Conservation (phyloP, 2,888 invertebrate species). For the Xestia rhomboidea region DNA sequence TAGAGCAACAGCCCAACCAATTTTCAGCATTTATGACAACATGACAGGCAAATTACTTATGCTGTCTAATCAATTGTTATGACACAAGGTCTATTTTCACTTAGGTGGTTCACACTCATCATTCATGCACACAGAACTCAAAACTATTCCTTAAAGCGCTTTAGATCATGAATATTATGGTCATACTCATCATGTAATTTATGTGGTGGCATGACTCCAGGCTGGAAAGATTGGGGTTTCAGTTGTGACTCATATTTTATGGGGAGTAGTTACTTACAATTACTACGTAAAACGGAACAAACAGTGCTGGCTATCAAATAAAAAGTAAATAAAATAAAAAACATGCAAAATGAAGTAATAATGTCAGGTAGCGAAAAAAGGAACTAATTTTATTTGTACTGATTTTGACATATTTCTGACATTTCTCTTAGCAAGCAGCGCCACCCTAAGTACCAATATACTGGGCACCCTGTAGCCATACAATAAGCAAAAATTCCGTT, state of each 20-base stretch:
- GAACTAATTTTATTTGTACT: constrained; percentile 13
- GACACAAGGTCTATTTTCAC: neutral
- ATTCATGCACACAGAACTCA: neutral
- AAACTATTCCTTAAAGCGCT: neutral
- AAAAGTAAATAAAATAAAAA: neutral
- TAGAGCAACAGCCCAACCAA: neutral
- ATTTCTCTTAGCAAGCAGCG: constrained; percentile 7
- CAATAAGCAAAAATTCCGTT: neutral
- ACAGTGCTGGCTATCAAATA: neutral
- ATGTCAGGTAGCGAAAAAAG: neutral
- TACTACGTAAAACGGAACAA: neutral
- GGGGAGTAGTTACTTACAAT: neutral
- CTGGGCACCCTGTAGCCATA: too few species aligned
- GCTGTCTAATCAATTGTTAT: neutral
- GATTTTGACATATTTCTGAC: constrained; percentile 28
- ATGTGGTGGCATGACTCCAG: neutral
- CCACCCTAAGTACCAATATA: neutral
- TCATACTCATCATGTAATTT: neutral
- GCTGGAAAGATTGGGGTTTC: neutral
- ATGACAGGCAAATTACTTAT: neutral
- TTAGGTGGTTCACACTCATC: neutral
- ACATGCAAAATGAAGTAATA: neutral
- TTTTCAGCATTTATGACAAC: neutral
- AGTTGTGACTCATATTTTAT: neutral
- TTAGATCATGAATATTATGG: neutral